A percentile compares a stretch with the other conserved stretches of the same genome.
Conservation (phyloP, 1,140 invertebrate species). For the Drosophila truncata region DNA sequence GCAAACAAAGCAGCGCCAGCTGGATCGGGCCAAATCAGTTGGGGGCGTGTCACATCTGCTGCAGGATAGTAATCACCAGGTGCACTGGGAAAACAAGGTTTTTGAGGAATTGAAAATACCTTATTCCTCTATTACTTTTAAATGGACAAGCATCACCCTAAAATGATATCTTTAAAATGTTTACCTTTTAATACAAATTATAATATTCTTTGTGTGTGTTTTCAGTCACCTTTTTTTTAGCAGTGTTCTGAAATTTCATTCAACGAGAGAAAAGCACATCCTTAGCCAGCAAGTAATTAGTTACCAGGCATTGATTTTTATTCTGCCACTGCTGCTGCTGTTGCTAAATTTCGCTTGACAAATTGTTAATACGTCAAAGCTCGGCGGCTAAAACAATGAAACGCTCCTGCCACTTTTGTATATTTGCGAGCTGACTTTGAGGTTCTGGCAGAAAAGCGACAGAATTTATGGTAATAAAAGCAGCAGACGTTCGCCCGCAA, state of each 20-base stretch:
- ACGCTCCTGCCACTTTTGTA: slow-evolving; percentile 24
- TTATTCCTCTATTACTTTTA: neutral
- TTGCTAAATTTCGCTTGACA: slow-evolving; percentile 77
- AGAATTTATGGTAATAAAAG: slow-evolving; percentile 79
- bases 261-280: slow-evolving; percentile 14
- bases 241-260: slow-evolving; percentile 10
- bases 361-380: slow-evolving; percentile 80
- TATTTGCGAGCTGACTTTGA: slow-evolving; percentile 20
- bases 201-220: neutral
- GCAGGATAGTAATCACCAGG: slow-evolving; percentile 66
- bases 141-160: rapidly evolving
- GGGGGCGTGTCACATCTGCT: slow-evolving; percentile 48
- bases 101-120: neutral
- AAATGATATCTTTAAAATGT: too few species aligned
- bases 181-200: too few species aligned
- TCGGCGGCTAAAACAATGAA: slow-evolving; percentile 44
- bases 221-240: neutral
- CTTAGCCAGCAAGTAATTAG: slow-evolving; percentile 68
- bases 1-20: slow-evolving; percentile 66
- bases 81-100: slow-evolving; percentile 19
- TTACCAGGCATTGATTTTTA: slow-evolving; percentile 80
- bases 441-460: slow-evolving; percentile 33
- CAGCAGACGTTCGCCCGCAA: slow-evolving; percentile 51
- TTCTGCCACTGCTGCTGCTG: slow-evolving; percentile 29
- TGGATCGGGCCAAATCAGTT: slow-evolving; percentile 30